Conservation (phyloP, 1,140 invertebrate species). For the Brachionus rubens region DNA sequence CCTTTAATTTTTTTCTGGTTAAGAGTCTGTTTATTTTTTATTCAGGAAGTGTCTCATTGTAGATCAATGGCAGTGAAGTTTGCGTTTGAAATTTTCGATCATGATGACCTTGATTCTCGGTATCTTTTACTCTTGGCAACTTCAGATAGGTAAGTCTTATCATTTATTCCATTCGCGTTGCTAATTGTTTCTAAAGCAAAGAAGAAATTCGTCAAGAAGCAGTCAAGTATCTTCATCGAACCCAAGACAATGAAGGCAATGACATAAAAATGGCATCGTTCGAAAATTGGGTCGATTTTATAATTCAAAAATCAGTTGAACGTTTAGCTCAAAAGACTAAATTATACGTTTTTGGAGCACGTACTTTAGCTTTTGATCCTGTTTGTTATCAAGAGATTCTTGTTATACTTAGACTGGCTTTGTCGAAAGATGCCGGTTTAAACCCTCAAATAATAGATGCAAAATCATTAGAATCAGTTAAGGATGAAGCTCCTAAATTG, state of each 20-base stretch:
- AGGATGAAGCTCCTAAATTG: constrained; percentile 53
- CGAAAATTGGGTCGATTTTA: constrained; percentile 49
- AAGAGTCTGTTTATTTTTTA: background rate
- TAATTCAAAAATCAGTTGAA: constrained; percentile 13
- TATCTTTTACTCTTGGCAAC: constrained; percentile 78
- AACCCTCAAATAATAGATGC: constrained; percentile 47
- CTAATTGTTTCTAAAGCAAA: constrained; percentile 65
- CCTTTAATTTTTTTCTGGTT: background rate
- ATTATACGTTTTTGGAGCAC: constrained; percentile 3
- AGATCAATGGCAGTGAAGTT: constrained; percentile 78
- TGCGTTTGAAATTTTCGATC: constrained; percentile 74
- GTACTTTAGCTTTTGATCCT: constrained; percentile 9
- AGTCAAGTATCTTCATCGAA: constrained; percentile 67
- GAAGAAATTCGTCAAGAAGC: constrained; percentile 74
- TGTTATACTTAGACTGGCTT: constrained; percentile 72
- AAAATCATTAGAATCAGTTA: constrained; percentile 49
- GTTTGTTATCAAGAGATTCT: constrained; percentile 63
- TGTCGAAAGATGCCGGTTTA: constrained; percentile 61
- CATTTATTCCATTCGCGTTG: background rate
- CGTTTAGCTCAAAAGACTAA: constrained; percentile 20
- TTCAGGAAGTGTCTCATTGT: constrained; percentile 37
- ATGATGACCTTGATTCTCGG: constrained; percentile 74
- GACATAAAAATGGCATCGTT: constrained; percentile 50
- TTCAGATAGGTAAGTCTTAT: constrained; percentile 68
- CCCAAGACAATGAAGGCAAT: constrained; percentile 61